Base-by-base conservation (phyloP, 1,140 invertebrate species). In the Reticulitermes speratus region DNA sequence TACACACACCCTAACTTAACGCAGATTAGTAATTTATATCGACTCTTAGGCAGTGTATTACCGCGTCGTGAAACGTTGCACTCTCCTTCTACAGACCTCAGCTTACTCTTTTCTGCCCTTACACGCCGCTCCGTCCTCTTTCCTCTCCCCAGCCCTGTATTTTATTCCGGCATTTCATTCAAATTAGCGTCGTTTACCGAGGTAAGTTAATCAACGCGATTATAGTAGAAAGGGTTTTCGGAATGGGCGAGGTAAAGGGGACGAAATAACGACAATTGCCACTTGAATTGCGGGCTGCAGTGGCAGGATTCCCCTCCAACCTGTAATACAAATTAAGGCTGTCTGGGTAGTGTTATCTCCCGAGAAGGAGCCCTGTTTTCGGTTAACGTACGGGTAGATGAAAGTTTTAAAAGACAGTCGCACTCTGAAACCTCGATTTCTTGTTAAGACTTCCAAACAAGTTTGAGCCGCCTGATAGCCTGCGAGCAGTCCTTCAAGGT, bases 141-240 rank as follows among this genome's bases (percentile, higher is more conserved):
- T 30, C 25, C n/a, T 30, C 65, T 11, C 65, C 65, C 65, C 65
- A 75, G n/a, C n/a, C 21, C 25, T 75, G 65, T 75, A 75, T 75
- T 75, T 75, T 75, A 75, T 75, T 75, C 65, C 65, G n/a, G 65
- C 65, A 75, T 75, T 75, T 75, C 65, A 75, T 75, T 75, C 65
- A 75, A 75, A 75, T 75, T 75, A 75, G 65, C 65, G n/a, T 75
- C 65, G 65, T 30, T 75, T 75, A 75, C 65, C 14, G 65, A 75
- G 65, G 65, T 75, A 75, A 75, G 65, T 75, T 75, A 75, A 75
- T 75, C 65, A 75, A 75, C 65, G 65, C n/a, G 65, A 75, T 75
- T 75, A 75, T 75, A 75, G 65, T 30, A 75, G 65, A 75, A 75
- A 75, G 65, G 65, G 65, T 75, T 75, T 75, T 75, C 65, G 65